Percentiles rank a stretch among this genome's conserved stretches.
Conservation (phyloP, 1,140 invertebrate species). For the Listronotus oregonensis region DNA sequence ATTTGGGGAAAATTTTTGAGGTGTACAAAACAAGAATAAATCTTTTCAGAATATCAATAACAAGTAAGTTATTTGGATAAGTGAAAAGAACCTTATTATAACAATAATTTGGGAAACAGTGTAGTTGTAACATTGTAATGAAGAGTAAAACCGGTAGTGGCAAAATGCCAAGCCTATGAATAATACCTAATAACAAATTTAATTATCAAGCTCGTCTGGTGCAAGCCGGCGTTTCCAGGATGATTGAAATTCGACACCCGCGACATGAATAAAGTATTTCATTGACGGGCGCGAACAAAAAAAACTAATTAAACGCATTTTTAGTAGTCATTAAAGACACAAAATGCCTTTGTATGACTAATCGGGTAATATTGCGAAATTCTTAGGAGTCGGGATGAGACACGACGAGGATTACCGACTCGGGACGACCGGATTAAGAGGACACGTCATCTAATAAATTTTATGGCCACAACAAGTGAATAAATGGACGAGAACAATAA, state of each 20-base stretch:
- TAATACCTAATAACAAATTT: slow-evolving; percentile 1
- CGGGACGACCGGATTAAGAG: neutral
- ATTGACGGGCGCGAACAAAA: slow-evolving; percentile 16
- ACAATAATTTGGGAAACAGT: too few species aligned
- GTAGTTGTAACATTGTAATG: too few species aligned
- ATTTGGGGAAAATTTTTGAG: too few species aligned
- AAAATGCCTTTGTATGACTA: slow-evolving; percentile 2
- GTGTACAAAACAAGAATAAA: too few species aligned
- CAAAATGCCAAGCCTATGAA: slow-evolving; percentile 3
- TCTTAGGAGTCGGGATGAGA: neutral
- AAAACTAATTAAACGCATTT: slow-evolving; percentile 19
- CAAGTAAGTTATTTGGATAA: too few species aligned
- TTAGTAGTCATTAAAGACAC: neutral
- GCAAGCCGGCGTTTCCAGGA: slow-evolving; percentile 24
- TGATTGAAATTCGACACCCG: slow-evolving; percentile 3
- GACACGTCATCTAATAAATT: too few species aligned
- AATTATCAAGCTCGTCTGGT: slow-evolving; percentile 13
- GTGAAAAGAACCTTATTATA: too few species aligned
- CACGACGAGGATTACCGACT: neutral
- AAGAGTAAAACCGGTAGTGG: neutral
- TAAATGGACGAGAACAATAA: too few species aligned
- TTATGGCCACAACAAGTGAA: too few species aligned
- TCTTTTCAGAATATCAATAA: too few species aligned
- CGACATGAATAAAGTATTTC: slow-evolving; percentile 26
- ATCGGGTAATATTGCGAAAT: slow-evolving; percentile 9